Conservation (phyloP, 2,888 invertebrate species). For the Ormyrus nitidulus region DNA sequence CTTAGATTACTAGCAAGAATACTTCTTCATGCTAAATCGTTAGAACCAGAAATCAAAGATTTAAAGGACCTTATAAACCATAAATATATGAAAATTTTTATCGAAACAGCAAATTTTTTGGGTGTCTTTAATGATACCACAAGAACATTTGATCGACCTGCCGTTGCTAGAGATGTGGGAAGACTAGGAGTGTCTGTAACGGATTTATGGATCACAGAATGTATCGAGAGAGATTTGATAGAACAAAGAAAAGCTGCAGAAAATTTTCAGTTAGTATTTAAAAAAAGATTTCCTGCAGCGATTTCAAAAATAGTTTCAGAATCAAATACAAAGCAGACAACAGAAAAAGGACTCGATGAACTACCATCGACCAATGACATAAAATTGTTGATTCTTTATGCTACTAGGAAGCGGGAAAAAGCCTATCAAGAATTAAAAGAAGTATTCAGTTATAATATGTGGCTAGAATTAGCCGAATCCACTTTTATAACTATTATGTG, state of each 20-base stretch:
- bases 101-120: background rate
- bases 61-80: background rate
- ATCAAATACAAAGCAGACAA: background rate
- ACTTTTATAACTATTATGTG: constrained; percentile 36
- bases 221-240: no score
- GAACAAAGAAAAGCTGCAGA: no score
- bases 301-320: background rate
- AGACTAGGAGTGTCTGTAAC: background rate
- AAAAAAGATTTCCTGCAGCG: background rate
- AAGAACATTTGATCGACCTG: background rate
- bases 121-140: no score
- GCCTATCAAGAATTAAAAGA: background rate
- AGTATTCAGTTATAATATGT: background rate
- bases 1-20: constrained; percentile 24
- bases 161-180: background rate
- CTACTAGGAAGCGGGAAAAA: background rate
- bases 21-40: background rate
- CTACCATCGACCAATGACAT: background rate
- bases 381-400: background rate
- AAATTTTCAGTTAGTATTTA: no score
- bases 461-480: constrained; percentile 25
- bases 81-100: constrained; percentile 21
- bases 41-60: background rate
- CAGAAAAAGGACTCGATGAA: background rate
- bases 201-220: no score